Percentiles rank a stretch among this genome's conserved stretches.
These are phyloP conservation scores for Hyla sarda DNA, from an alignment of 2,113 vertebrate species.

Conservation along the genomic window DNA sequence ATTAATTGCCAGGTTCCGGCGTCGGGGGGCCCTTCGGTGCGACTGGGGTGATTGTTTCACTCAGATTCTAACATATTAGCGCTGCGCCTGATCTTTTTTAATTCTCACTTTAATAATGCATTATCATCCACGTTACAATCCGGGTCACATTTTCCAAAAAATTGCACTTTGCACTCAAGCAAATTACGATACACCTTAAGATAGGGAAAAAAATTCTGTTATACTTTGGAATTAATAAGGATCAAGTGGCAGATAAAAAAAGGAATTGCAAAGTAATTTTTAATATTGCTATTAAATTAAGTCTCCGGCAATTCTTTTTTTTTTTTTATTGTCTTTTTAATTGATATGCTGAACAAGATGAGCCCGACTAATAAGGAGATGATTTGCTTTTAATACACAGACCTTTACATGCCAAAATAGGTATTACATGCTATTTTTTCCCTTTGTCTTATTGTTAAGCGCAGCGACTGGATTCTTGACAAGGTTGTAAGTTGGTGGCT, in stretches of 20 bases:
- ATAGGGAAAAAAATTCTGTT: background rate
- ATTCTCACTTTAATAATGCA: conserved; percentile 52
- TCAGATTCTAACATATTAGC: conserved; percentile 25
- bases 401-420: conserved; percentile 84
- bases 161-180: conserved; percentile 67
- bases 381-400: conserved; percentile 79
- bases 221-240: conserved; percentile 42
- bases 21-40: background rate
- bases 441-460: conserved; percentile 75
- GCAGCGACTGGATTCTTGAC: conserved; percentile 80
- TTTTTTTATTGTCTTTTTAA: conserved; percentile 77
- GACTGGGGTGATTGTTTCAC: conserved; percentile 24
- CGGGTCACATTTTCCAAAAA: conserved; percentile 61
- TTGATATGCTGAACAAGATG: conserved; percentile 84
- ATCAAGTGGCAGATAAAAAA: background rate
- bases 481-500: conserved; percentile 87
- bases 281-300: conserved; percentile 14
- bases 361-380: conserved; percentile 83
- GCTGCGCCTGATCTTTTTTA: conserved; percentile 17
- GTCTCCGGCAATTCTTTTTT: background rate
- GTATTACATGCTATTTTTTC: conserved; percentile 79
- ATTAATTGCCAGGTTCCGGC: conserved; percentile 48
- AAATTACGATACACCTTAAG: conserved; percentile 68
- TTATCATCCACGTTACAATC: conserved; percentile 41
- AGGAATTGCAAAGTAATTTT: conserved; percentile 19